Conservation (phyloP, 1,140 invertebrate genomes). For the Babylonia areolata region DNA sequence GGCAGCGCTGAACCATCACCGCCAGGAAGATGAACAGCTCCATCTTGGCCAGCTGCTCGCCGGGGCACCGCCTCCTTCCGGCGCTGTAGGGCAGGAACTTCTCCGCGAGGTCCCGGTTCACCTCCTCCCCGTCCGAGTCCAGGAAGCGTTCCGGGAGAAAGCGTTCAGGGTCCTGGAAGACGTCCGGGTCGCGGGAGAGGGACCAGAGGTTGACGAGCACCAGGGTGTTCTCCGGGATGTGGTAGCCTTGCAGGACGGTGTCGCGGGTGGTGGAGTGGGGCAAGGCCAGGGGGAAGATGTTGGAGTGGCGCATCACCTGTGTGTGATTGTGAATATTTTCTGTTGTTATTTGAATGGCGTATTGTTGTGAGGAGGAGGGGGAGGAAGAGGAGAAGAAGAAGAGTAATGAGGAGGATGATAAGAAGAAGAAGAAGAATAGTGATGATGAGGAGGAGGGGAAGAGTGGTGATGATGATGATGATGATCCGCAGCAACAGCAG, state of each 20-base stretch:
- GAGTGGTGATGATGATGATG: too few relatives aligned
- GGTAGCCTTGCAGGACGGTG: constrained; percentile 36
- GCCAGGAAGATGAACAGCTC: constrained; percentile 85
- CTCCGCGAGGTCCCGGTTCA: constrained; percentile 54
- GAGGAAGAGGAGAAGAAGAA: too few relatives aligned
- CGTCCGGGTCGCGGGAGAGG: constrained; percentile 60
- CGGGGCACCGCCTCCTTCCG: constrained; percentile 81
- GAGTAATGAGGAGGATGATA: too few relatives aligned
- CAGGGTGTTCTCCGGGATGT: constrained; percentile 62
- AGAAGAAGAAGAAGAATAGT: too few relatives aligned
- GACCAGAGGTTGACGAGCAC: constrained; percentile 71
- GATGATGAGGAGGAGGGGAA: too few relatives aligned
- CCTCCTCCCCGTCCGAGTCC: constrained; percentile 35
- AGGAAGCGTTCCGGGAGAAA: constrained; percentile 69
- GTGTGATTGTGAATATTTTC: too few relatives aligned
- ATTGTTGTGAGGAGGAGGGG: too few relatives aligned
- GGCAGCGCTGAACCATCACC: constrained; percentile 81
- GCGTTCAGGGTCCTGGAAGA: constrained; percentile 61
- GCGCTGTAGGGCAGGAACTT: constrained; percentile 63
- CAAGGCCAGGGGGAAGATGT: constrained; percentile 70
- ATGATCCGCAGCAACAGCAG: too few relatives aligned
- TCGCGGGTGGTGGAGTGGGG: constrained; percentile 72
- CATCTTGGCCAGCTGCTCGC: constrained; percentile 84
- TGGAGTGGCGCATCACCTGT: constrained; percentile 58
- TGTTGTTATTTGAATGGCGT: too few relatives aligned